Evolutionary conservation across 2,113 vertebrate species (phyloP).

Genomic region (Ictidomys tridecemlineatus): DNA sequence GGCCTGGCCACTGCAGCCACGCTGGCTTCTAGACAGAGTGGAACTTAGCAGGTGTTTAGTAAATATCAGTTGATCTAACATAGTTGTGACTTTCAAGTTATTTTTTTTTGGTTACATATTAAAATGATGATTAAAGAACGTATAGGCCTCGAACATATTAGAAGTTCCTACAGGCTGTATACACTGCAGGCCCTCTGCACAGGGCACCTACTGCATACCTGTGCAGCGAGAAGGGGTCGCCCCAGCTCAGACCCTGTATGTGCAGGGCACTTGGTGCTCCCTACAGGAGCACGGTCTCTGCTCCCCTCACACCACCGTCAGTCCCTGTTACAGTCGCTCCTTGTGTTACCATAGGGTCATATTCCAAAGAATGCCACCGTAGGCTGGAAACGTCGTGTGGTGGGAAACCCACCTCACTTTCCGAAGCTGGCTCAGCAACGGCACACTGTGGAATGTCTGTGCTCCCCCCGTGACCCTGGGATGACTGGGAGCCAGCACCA

Average conservation of each 20-base stretch:
- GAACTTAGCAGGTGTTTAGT: background rate
- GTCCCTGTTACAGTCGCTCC: no score
- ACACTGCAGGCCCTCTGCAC: accelerated
- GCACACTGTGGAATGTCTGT: accelerated
- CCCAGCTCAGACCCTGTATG: background rate
- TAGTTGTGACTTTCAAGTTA: background rate
- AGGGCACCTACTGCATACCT: accelerated
- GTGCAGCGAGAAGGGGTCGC: no score
- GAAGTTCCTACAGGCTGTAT: background rate
- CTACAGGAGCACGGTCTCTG: background rate
- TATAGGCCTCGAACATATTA: background rate
- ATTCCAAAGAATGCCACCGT: background rate
- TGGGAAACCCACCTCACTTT: background rate
- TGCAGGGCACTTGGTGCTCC: background rate
- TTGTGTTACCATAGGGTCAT: background rate
- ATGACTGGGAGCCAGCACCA: background rate
- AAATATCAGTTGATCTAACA: background rate
- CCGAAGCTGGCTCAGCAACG: background rate
- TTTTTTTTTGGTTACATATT: background rate
- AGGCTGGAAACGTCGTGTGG: accelerated
- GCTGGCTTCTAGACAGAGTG: background rate
- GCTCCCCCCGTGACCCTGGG: background rate
- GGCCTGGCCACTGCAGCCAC: background rate
- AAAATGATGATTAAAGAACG: no score
- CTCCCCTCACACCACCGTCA: background rate